Percentiles rank a stretch among this genome's conserved stretches.
Conservation (phyloP, 64 coral and sea anemone genomes). For the Actinia tenebrosa region DNA sequence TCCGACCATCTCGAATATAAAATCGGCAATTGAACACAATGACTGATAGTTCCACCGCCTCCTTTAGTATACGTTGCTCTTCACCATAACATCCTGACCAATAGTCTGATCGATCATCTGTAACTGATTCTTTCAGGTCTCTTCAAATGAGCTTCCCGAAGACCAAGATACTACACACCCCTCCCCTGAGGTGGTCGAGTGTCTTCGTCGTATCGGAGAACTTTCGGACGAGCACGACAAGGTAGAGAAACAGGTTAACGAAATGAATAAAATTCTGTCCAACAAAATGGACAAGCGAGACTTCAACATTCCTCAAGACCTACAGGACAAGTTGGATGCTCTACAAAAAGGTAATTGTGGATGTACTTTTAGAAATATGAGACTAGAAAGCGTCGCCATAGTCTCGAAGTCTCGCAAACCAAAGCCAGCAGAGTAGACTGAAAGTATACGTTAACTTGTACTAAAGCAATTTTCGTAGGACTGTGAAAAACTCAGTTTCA, state of each 20-base stretch:
- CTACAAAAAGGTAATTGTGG: constrained; percentile 53
- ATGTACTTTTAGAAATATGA: no score
- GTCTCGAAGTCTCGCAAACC: no score
- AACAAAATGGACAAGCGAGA: constrained; percentile 58
- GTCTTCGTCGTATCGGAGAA: constrained; percentile 71
- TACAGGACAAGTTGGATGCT: constrained; percentile 66
- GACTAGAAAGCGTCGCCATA: no score
- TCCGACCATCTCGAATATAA: no score
- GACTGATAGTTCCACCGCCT: no score
- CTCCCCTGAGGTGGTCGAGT: constrained; percentile 69
- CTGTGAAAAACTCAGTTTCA: no score
- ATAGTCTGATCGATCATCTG: background rate
- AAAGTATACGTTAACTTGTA: no score
- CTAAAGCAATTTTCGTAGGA: no score
- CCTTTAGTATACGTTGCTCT: background rate
- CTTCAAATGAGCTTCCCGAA: constrained; percentile 15
- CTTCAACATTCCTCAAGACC: constrained; percentile 31
- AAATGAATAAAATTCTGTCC: constrained; percentile 50
- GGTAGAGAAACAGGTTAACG: constrained; percentile 52
- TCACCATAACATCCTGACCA: background rate
- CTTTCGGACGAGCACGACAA: constrained; percentile 52
- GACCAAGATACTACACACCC: constrained; percentile 28
- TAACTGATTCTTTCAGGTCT: background rate
- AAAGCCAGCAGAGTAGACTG: no score
- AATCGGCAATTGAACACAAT: no score